phyloP scores from a whole-genome alignment of 2,113 vertebrate genomes.

The Pygoscelis antarcticus region DNA sequence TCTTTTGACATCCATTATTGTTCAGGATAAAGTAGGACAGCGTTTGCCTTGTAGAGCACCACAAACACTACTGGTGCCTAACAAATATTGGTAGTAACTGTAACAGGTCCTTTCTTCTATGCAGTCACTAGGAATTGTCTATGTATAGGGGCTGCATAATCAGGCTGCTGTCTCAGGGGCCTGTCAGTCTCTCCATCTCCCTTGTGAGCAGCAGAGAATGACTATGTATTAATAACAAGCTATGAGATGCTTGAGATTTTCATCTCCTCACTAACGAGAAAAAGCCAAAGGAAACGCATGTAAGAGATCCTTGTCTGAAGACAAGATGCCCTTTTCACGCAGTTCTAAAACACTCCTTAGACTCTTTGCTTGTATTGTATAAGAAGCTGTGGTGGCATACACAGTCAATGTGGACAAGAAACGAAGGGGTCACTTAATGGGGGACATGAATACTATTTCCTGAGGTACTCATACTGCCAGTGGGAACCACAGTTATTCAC shows the following conservation, averaged over 20 bases:
- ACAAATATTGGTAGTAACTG: neutral
- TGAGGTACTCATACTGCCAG: neutral
- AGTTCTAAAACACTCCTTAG: neutral
- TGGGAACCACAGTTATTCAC: neutral
- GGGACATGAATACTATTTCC: neutral
- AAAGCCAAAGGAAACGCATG: neutral
- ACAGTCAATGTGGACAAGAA: neutral
- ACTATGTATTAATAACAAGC: constrained; percentile 38
- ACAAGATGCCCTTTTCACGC: neutral
- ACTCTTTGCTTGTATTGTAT: neutral
- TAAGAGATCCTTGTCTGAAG: constrained; percentile 11
- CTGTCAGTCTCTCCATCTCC: neutral
- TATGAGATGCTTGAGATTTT: constrained; percentile 1
- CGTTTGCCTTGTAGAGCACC: neutral
- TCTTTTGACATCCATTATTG: neutral
- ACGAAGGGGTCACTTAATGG: neutral
- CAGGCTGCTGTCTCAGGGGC: neutral
- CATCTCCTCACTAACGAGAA: neutral
- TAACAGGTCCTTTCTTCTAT: constrained; percentile 4
- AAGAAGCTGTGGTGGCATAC: neutral
- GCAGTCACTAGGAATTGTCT: neutral
- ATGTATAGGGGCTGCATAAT: neutral
- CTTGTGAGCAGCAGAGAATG: neutral
- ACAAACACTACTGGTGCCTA: neutral
- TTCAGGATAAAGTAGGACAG: neutral